Evolutionary conservation across 2,888 invertebrate genomes (phyloP), one percentile per base, ranked within the genome.

Genomic region (Drosophila neoperkinsi): DNA sequence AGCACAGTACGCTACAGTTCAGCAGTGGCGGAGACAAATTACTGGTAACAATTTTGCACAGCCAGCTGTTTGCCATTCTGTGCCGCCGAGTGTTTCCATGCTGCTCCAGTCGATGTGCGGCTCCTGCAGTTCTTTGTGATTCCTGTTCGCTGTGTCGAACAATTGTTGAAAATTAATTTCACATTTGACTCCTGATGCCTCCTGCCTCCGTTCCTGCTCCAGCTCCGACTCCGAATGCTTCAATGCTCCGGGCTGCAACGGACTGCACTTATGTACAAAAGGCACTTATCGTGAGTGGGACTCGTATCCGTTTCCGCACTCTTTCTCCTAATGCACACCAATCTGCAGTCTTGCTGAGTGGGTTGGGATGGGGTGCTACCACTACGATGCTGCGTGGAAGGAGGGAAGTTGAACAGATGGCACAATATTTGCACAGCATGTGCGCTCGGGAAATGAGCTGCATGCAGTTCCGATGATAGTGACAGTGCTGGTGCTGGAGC

Each of bases 151-250:
- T 74, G 71, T 80, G 82, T 77, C 83, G 81, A 82, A 82, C 82
- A 85, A 82, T 85, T 82, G 81, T 71, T 83, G 66, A 71, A 83
- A 85, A 83, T 83, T 83, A 83, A 83, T 83, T 83, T 83, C 83
- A 81, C 78, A 85, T 85, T 85, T 83, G 83, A 83, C 82, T 85
- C 77, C 74, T 71, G 77, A 33, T 74, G 69, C 74, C 71, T 64
- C 49, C 63, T 57, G 49, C 55, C 41, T 56, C 60, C 10, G 30
- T 43, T 28, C 28, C 25, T 25, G 18, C n/a, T 34, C 2, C 46
- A 16, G 3, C 46, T 46, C 0, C 33, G 21, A 28, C 16, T 28
- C 3, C 30, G 34, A 46, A 46, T 9, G 25, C 52, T 50, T 50
- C 31, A 25, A 18, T 11, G 30, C 53, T 21, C 16, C 50, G 41